These are phyloP conservation scores for Aethes cnicana DNA, from an alignment of 2,888 invertebrate species.

Conservation along the genomic window DNA sequence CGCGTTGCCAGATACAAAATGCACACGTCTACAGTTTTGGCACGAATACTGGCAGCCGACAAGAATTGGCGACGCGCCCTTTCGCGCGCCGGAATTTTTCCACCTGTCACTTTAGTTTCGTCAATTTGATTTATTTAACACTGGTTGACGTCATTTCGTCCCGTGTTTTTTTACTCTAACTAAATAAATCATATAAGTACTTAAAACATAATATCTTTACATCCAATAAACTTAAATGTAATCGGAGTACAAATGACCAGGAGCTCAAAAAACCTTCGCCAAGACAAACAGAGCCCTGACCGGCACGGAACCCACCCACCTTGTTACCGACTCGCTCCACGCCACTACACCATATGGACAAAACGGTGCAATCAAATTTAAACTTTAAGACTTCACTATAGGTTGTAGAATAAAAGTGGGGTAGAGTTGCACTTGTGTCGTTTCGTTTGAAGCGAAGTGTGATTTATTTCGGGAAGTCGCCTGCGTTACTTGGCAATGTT, in stretches of 20 bases:
- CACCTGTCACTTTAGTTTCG: no score
- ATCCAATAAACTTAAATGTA: conserved; percentile 13
- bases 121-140: no score
- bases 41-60: no score
- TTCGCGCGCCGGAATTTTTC: no score
- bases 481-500: conserved; percentile 27
- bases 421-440: background rate
- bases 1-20: conserved; percentile 7
- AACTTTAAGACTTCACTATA: background rate
- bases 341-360: background rate
- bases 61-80: no score
- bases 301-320: conserved; percentile 27
- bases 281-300: conserved; percentile 22
- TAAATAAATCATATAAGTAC: no score
- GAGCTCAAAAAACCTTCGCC: conserved; percentile 24
- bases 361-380: conserved; percentile 1
- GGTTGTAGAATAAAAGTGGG: conserved; percentile 4
- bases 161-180: no score
- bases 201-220: background rate
- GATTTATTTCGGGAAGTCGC: conserved; percentile 25
- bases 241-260: conserved; percentile 24
- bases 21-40: no score
- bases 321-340: conserved; percentile 10
- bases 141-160: no score
- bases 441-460: background rate